Base-by-base conservation (phyloP, 2,797 vertebrate species). In the Eulemur albifrons region DNA sequence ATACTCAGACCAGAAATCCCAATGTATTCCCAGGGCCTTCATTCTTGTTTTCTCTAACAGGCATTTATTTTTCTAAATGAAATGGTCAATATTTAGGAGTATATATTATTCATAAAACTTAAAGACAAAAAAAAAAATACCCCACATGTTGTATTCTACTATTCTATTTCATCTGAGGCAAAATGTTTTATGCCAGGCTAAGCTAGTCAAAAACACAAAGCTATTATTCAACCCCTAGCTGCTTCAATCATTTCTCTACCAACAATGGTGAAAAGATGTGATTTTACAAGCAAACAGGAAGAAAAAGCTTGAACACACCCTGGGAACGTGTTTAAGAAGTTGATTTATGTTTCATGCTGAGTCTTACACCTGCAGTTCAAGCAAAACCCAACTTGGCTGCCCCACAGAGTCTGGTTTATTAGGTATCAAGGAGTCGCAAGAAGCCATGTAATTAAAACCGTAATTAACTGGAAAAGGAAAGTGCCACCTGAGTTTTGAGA, bases 401-500 rank as follows among this genome's bases (percentile, higher is more conserved):
- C 98, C 99, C 98, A 98, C 98, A 98, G 98, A 98, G 98, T 98
- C 98, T 99, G 98, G 98, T 99, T 99, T 99, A 99, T 99, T 99
- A 99, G 98, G 98, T 99, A 99, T 98, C 98, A 98, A 99, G 98
- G 98, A 98, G 99, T 99, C 98, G 98, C 99, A 99, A 99, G 99
- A 99, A 99, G 99, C 98, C 98, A 95, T 98, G 98, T 99, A 99
- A 99, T 99, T 99, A 99, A 99, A 99, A 99, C 98, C 86, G 98
- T 98, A 99, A 99, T 99, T 99, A 99, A 99, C 98, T 98, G 98
- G 98, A 98, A 98, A 98, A 98, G 97, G 98, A 99, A 99, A 99
- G 98, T 99, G 98, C 98, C 99, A 99, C 98, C 98, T 99, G 98
- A 99, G 98, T 99, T 99, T 98, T 98, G 98, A 99, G 98, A 99